Evolutionary conservation across 2,113 vertebrate genomes (phyloP), one percentile per base, ranked within the genome.

Genomic region (Syngnathus scovelli): DNA sequence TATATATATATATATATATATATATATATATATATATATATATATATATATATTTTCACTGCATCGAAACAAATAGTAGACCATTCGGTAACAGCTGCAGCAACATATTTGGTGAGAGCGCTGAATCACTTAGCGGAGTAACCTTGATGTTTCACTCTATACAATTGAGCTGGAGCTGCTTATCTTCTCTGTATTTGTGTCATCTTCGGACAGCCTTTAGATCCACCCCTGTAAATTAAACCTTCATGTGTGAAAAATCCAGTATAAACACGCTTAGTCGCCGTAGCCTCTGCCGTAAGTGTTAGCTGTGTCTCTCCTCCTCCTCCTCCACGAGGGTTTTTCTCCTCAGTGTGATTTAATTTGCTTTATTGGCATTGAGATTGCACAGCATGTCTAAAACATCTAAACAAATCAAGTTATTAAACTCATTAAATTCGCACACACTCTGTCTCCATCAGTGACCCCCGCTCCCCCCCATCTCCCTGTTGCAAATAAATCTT

Each of bases 391-490:
- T 61, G 66, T 54, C 61, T 60, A 61, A 74, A 79, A 74, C 72
- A 78, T 75, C 65, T 48, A 54, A 83, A 69, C 27, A 70, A 75
- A 74, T 75, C 43, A 64, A 69, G 41, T 72, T 69, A 71, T 74
- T 67, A 52, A 70, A 41, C 44, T 69, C 18, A 71, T 74, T 76
- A 65, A 69, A 9, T 12, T 43, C 11, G 65, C 61, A 59, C 49
- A 1, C 37, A 61, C 52, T 68, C 48, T 72, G n/a, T 69, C 61
- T 51, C 12, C 61, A 11, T 68, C 59, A 69, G 6, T 70, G 9
- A 3, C 6, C 62, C 37, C 61, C 48, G 68, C 36, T 37, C 18
- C 63, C 67, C 6, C 19, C 7, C 41, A 1, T 12, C 55, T 6
- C 15, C 55, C 55, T 58, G 27, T 64, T 61, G 51, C 39, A 51